Percentiles rank a stretch among this genome's conserved stretches.
Conservation (phyloP, 92 coral and sea anemone species). For the Isaurus tuberculatus region DNA sequence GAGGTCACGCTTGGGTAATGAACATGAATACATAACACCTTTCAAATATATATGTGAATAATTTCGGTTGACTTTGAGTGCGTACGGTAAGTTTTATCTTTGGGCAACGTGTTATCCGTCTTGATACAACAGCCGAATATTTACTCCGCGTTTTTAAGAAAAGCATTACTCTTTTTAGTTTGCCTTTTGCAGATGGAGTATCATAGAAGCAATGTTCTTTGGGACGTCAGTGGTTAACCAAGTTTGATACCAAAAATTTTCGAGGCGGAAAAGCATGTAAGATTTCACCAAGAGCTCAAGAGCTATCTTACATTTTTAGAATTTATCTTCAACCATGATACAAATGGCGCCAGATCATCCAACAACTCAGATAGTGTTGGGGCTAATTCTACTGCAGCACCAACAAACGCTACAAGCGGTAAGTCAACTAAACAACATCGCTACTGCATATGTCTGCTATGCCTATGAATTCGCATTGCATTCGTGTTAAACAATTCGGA, state of each 20-base stretch:
- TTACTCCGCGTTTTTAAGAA: neutral
- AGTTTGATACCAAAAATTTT: neutral
- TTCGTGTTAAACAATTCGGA: neutral
- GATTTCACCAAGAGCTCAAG: constrained; percentile 1
- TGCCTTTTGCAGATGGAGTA: neutral
- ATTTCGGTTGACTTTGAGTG: constrained; percentile 24
- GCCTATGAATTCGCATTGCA: neutral
- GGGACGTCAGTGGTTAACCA: neutral
- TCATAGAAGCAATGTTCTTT: neutral
- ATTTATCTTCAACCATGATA: neutral
- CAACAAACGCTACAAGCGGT: constrained; percentile 24
- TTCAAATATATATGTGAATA: constrained; percentile 17
- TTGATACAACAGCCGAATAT: neutral
- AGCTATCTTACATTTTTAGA: neutral
- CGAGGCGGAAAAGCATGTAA: constrained; percentile 25
- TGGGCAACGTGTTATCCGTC: neutral
- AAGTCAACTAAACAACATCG: no score
- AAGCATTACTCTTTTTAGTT: neutral
- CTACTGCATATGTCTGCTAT: neutral
- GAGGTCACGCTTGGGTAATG: constrained; percentile 17
- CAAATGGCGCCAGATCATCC: neutral
- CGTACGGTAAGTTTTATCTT: neutral
- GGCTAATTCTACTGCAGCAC: constrained; percentile 7
- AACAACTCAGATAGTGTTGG: constrained; percentile 10
- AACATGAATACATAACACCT: neutral